Evolutionary conservation across 2,888 invertebrate genomes (phyloP).

Genomic region (Sminthurides aquaticus): DNA sequence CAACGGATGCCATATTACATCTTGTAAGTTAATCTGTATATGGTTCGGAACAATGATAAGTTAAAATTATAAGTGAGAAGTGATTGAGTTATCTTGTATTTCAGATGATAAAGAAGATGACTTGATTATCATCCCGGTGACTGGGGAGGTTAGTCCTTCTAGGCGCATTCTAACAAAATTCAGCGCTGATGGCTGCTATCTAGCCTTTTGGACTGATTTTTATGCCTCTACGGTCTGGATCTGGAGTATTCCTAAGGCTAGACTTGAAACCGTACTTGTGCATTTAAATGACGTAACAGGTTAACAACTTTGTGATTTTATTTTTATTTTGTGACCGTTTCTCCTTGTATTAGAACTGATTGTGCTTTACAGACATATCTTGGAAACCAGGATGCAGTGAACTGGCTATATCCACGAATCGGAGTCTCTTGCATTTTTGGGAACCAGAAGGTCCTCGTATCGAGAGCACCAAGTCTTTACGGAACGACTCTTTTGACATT

Average conservation of each 20-base stretch:
- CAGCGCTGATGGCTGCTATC: slow-evolving; percentile 22
- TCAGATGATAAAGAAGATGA: slow-evolving; percentile 4
- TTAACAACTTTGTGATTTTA: slow-evolving; percentile 3
- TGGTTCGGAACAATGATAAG: too few species aligned
- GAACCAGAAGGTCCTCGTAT: not conserved
- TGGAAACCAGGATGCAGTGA: not conserved
- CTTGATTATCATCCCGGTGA: not conserved
- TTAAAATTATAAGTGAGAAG: too few species aligned
- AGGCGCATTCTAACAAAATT: slow-evolving; percentile 16
- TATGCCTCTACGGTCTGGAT: slow-evolving; percentile 27
- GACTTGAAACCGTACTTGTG: slow-evolving; percentile 18
- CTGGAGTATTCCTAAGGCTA: slow-evolving; percentile 19
- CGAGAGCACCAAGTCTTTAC: not conserved
- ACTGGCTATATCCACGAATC: not conserved
- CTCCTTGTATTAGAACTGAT: not conserved
- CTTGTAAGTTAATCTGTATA: slow-evolving; percentile 4
- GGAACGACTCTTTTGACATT: not conserved
- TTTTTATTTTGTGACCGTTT: slow-evolving; percentile 6
- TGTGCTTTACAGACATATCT: not conserved
- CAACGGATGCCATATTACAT: not conserved
- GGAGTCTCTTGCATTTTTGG: not conserved
- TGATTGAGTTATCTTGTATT: not conserved
- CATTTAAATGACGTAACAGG: slow-evolving; percentile 22
- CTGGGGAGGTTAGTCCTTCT: not conserved
- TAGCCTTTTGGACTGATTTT: slow-evolving; percentile 15